Evolutionary conservation across 2,888 invertebrate species (phyloP).

Genomic region (Chelonus formosanus): DNA sequence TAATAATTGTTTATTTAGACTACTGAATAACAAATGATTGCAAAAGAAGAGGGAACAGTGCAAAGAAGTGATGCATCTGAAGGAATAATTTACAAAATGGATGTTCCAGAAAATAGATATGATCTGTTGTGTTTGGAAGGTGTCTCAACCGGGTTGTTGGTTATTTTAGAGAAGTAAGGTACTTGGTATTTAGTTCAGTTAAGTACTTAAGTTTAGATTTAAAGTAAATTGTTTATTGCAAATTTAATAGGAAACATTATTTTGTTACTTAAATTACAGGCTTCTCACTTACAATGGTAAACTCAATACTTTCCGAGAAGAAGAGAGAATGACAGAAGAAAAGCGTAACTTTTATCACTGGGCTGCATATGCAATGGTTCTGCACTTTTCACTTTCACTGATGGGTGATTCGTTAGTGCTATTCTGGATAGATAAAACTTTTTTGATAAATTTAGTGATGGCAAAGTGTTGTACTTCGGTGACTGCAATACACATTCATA

Average conservation of each 20-base stretch:
- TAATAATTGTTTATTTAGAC: slow-evolving; percentile 76
- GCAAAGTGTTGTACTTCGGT: not conserved
- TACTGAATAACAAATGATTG: slow-evolving; percentile 88
- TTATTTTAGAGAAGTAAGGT: slow-evolving; percentile 84
- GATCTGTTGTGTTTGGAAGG: slow-evolving; percentile 97
- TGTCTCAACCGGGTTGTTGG: slow-evolving; percentile 81
- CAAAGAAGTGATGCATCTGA: slow-evolving; percentile 77
- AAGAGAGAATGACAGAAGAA: slow-evolving; percentile 90
- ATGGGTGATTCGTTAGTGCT: slow-evolving; percentile 94
- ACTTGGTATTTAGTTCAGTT: too few relatives aligned
- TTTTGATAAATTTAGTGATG: slow-evolving; percentile 15
- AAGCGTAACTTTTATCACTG: slow-evolving; percentile 97
- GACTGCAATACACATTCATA: not conserved
- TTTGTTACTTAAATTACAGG: slow-evolving; percentile 65
- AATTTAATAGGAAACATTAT: not conserved
- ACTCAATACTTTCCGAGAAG: slow-evolving; percentile 98
- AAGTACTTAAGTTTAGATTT: too few relatives aligned
- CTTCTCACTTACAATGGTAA: slow-evolving; percentile 98
- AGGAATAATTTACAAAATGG: slow-evolving; percentile 90
- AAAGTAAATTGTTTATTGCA: too few relatives aligned
- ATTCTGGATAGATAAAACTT: slow-evolving; percentile 72
- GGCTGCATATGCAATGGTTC: slow-evolving; percentile 97
- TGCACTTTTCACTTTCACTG: slow-evolving; percentile 95
- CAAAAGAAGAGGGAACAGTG: slow-evolving; percentile 84
- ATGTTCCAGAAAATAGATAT: slow-evolving; percentile 98